Evolutionary conservation across 1,140 invertebrate species (phyloP), one percentile per base, ranked within the genome.

Genomic region (Lanistes nyassanus): DNA sequence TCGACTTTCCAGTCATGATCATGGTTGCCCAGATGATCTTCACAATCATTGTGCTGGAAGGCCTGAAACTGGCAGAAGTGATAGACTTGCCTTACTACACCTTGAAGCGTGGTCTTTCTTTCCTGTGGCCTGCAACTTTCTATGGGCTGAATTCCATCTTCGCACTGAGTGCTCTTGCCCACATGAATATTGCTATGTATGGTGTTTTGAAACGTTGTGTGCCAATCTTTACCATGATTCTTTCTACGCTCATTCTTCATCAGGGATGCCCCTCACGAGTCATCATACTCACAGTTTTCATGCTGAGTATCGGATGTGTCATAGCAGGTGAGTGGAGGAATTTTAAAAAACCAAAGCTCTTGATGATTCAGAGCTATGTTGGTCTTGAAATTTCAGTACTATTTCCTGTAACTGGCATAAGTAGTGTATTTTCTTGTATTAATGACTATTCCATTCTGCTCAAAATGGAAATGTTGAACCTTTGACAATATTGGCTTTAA

Each of bases 121-220:
- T 91, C 80, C 70, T 88, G 0, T 75, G 88, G 53, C 90, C 91
- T 29, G 88, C 90, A 7, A 58, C 90, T 9, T 90, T 90, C 68
- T 91, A 90, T 83, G 88, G 89, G 42, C 72, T 90, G 0, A 90
- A 91, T 74, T 84, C 90, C 29, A 85, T 90, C 7, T 80, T 91
- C 31, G 87, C 89, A 51, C 83, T 91, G 7, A 84, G 83, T 75
- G 90, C 91, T 9, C 83, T 91, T 16, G 86, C 87, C 76, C 88
- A 90, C 36, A 91, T 92, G 88, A 91, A 91, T 75, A 88, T 92
- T 76, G 91, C 91, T 2, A 90, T 91, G 89, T 92, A 91, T 83
- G 90, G 90, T 13, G 89, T 91, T 11, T 77, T 92, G 37, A 92
- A 92, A 79, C 83, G 91, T 71, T 91, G 89, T 82, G 89, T 88